Conservation (phyloP, 2,797 vertebrate genomes). For the Pristis pectinata region DNA sequence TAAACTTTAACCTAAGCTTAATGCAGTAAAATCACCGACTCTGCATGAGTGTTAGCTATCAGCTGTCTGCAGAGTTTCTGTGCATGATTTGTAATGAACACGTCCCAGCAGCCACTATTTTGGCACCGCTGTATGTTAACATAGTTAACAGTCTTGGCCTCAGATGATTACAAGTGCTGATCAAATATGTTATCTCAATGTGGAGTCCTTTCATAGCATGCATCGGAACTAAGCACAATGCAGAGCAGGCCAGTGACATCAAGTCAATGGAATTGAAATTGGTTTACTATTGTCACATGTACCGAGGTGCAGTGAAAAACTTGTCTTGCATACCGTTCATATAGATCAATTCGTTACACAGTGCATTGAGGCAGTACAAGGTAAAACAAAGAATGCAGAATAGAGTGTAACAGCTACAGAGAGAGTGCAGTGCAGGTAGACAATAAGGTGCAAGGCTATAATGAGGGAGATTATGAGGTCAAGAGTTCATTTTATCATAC, state of each 20-base stretch:
- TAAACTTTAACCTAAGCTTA: slow-evolving; percentile 11
- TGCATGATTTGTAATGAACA: neutral
- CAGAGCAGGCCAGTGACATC: neutral
- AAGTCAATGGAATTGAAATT: neutral
- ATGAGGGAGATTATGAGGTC: no score
- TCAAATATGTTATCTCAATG: neutral
- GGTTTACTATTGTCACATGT: no score
- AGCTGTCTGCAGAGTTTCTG: neutral
- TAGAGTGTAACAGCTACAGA: no score
- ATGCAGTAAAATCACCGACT: neutral
- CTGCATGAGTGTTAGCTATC: neutral
- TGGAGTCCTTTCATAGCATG: no score
- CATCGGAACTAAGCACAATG: neutral
- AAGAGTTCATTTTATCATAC: no score
- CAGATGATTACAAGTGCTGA: neutral
- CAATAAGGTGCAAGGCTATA: no score
- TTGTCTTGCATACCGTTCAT: no score
- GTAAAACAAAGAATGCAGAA: no score
- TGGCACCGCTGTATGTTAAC: neutral
- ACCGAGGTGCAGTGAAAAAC: no score
- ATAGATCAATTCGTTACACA: no score
- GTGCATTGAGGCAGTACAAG: no score
- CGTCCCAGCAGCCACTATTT: neutral
- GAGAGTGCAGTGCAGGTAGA: no score
- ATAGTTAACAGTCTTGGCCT: neutral